Conservation (phyloP, 2,797 vertebrate genomes). For the Pempheris klunzingeri region DNA sequence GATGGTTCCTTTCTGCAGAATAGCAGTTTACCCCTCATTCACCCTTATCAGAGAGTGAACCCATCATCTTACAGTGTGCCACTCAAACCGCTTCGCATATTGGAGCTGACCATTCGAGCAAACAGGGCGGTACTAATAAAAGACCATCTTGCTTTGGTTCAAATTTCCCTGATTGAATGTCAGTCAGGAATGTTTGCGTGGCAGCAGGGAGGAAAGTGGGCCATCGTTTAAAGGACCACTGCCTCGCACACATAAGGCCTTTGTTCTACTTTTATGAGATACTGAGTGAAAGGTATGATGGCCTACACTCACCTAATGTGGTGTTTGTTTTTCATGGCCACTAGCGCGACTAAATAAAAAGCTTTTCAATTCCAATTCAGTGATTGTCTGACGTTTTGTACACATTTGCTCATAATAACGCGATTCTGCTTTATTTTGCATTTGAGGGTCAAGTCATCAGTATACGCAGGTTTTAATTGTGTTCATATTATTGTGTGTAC, state of each 20-base stretch:
- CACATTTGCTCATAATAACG: slow-evolving; percentile 25
- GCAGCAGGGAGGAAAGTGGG: slow-evolving; percentile 75
- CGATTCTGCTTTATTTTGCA: slow-evolving; percentile 31
- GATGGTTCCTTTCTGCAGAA: slow-evolving; percentile 87
- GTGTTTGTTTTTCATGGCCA: slow-evolving; percentile 64
- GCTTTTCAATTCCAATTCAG: slow-evolving; percentile 50
- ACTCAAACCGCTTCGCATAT: slow-evolving; percentile 77
- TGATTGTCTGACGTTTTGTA: slow-evolving; percentile 35
- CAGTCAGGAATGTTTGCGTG: slow-evolving; percentile 88
- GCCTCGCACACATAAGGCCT: slow-evolving; percentile 77
- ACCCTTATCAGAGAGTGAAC: slow-evolving; percentile 81
- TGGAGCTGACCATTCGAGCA: slow-evolving; percentile 86
- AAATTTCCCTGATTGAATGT: slow-evolving; percentile 89
- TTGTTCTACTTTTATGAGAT: slow-evolving; percentile 79
- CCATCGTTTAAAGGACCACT: slow-evolving; percentile 78
- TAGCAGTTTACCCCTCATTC: slow-evolving; percentile 87
- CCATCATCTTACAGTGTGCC: slow-evolving; percentile 77
- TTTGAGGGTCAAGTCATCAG: slow-evolving; percentile 23
- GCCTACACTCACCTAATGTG: slow-evolving; percentile 48
- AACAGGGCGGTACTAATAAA: slow-evolving; percentile 86
- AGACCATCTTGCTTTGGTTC: slow-evolving; percentile 86
- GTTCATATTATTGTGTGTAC: slow-evolving; percentile 22
- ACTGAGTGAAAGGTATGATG: slow-evolving; percentile 74
- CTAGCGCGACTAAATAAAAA: slow-evolving; percentile 56
- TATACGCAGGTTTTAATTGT: slow-evolving; percentile 33